phyloP scores from a whole-genome alignment of 2,888 invertebrate species.

The Carterocephalus palaemon region DNA sequence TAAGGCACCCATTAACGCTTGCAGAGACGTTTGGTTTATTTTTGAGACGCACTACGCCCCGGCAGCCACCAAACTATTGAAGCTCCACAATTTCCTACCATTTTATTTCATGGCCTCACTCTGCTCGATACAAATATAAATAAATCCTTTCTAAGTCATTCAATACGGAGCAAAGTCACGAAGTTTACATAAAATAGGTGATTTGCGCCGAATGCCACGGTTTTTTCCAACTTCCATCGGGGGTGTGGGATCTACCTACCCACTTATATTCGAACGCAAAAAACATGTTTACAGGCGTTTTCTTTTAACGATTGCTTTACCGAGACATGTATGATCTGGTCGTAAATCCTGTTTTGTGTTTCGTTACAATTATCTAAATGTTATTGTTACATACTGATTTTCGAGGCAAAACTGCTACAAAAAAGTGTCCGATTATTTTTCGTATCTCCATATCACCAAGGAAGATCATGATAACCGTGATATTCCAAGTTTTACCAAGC shows the following conservation, averaged over 20 bases:
- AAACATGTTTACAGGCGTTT: slow-evolving; percentile 72
- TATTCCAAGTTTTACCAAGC: slow-evolving; percentile 16
- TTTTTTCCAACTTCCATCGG: slow-evolving; percentile 56
- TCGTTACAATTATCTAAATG: slow-evolving; percentile 48
- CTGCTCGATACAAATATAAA: slow-evolving; percentile 55
- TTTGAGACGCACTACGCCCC: slow-evolving; percentile 45
- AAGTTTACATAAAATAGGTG: slow-evolving; percentile 78
- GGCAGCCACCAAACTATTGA: slow-evolving; percentile 55
- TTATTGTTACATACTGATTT: slow-evolving; percentile 44
- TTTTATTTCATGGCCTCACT: slow-evolving; percentile 41
- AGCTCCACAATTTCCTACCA: slow-evolving; percentile 39
- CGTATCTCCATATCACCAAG: background rate
- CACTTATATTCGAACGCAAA: slow-evolving; percentile 56
- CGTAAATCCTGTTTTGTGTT: slow-evolving; percentile 64
- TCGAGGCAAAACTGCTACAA: background rate
- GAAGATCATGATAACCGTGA: slow-evolving; percentile 2
- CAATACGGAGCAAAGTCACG: slow-evolving; percentile 76
- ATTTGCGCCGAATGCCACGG: slow-evolving; percentile 69
- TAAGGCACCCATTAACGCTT: slow-evolving; percentile 38
- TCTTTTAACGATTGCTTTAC: slow-evolving; percentile 44
- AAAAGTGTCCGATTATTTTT: background rate
- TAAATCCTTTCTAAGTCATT: slow-evolving; percentile 76
- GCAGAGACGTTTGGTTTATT: slow-evolving; percentile 49
- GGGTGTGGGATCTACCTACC: slow-evolving; percentile 49
- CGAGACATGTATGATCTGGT: slow-evolving; percentile 45